Percentiles rank a stretch among this genome's conserved stretches.
Evolutionary conservation across 2,888 invertebrate genomes (phyloP).

Genomic region (Pammene aurita): DNA sequence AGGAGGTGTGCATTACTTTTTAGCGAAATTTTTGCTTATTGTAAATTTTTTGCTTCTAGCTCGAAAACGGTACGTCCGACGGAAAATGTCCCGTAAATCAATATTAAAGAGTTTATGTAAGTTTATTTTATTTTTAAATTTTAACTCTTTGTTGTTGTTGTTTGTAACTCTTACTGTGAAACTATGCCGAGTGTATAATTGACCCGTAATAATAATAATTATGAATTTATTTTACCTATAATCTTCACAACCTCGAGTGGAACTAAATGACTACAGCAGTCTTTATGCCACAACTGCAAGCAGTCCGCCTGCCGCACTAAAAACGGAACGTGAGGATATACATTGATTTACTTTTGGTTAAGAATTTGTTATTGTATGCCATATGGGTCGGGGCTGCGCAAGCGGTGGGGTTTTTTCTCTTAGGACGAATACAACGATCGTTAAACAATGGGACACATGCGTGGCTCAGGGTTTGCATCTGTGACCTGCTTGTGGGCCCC

Average conservation of each 20-base stretch:
- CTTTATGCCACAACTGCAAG: slow-evolving; percentile 45
- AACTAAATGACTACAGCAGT: slow-evolving; percentile 6
- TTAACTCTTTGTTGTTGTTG: no score
- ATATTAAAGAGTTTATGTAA: no score
- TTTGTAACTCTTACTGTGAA: no score
- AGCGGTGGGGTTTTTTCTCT: slow-evolving; percentile 66
- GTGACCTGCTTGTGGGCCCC: slow-evolving; percentile 50
- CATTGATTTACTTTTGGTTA: slow-evolving; percentile 79
- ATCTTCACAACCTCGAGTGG: no score
- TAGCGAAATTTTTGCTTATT: no score
- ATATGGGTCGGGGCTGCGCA: slow-evolving; percentile 73
- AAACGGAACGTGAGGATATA: slow-evolving; percentile 70
- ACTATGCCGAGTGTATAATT: no score
- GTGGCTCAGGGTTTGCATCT: slow-evolving; percentile 60
- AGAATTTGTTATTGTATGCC: slow-evolving; percentile 81
- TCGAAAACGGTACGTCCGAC: no score
- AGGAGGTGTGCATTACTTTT: no score
- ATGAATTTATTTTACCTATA: neutral
- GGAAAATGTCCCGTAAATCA: no score
- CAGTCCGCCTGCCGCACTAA: slow-evolving; percentile 47
- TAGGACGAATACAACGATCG: slow-evolving; percentile 71
- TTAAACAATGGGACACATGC: slow-evolving; percentile 79
- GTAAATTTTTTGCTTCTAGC: no score
- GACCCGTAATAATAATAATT: no score
- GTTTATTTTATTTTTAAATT: no score